Base-by-base conservation (phyloP, 2,888 invertebrate species). In the Amphipyra tragopoginis region DNA sequence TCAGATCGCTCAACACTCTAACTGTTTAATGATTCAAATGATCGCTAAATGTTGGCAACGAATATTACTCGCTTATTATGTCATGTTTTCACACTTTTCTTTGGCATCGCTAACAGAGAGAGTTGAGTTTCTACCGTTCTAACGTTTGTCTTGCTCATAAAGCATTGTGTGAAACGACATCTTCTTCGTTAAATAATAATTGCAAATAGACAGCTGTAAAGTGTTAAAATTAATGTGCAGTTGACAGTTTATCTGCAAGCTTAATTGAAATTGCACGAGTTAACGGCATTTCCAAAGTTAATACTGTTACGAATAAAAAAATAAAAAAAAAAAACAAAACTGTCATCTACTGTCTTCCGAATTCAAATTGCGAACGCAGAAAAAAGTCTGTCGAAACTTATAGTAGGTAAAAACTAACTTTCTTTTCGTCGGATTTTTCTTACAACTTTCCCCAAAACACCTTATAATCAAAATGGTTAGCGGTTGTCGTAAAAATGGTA, bases 381-480 rank as follows among this genome's bases (percentile, higher is more conserved):
- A 52, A 53, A 33, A 26, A 15, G n/a, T n/a, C n/a, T 48, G 10
- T n/a, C 39, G 34, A 40, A 40, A 58, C 34, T 42, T 2, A 13
- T 7, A 1, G n/a, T n/a, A n/a, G n/a, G n/a, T n/a, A 44, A 62
- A 38, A 11, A 43, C 5, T n/a, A 50, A 72, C 64, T 69, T 75
- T 65, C 65, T 72, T 29, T 59, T 34, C 21, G 42, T 52, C 34
- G 36, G 26, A 58, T 26, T 76, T 67, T 77, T 66, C 44, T 63
- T 55, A 42, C n/a, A 65, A 75, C 69, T 77, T 79, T 69, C 72
- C 51, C 75, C n/a, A 39, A 48, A 21, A 45, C 33, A 53, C 38
- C 10, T 48, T 55, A 50, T 52, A 47, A 60, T 51, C 49, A 56
- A 14, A 57, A 43, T 38, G n/a, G 10, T 6, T 42, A 8, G 29